phyloP scores from a whole-genome alignment of 2,113 vertebrate species.

The Pachypanchax playfairii region DNA sequence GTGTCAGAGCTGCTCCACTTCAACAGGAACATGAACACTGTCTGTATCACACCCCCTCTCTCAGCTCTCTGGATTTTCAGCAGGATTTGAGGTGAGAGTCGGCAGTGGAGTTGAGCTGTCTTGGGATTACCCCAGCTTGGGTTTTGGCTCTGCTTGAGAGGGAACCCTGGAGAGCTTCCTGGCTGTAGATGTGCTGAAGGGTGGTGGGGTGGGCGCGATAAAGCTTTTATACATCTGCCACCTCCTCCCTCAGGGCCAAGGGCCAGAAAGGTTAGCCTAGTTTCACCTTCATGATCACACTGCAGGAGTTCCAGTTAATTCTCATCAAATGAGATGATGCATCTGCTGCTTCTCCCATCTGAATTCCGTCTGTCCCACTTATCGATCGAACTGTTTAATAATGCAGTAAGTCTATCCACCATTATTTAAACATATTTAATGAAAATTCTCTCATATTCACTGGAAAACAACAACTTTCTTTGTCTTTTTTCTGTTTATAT shows the following conservation, averaged over 20 bases:
- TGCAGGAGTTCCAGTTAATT: conserved; percentile 25
- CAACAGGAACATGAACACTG: conserved; percentile 22
- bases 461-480: no score
- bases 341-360: not conserved
- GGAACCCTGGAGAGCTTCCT: conserved; percentile 59
- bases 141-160: conserved; percentile 63
- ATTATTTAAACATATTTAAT: no score
- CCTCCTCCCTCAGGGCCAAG: conserved; percentile 37
- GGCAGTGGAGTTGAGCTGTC: conserved; percentile 54
- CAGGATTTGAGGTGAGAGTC: conserved; percentile 47
- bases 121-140: conserved; percentile 61
- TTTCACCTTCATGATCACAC: conserved; percentile 49
- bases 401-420: no score
- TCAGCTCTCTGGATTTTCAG: conserved; percentile 45
- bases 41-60: not conserved
- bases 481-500: no score
- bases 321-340: not conserved
- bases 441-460: no score
- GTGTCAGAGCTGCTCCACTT: conserved; percentile 5
- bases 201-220: conserved; percentile 11
- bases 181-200: conserved; percentile 18
- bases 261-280: conserved; percentile 48
- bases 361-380: not conserved
- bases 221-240: conserved; percentile 55
- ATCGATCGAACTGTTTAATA: no score